Conservation (phyloP, 64 coral and sea anemone species). For the Astreopora myriophthalma region DNA sequence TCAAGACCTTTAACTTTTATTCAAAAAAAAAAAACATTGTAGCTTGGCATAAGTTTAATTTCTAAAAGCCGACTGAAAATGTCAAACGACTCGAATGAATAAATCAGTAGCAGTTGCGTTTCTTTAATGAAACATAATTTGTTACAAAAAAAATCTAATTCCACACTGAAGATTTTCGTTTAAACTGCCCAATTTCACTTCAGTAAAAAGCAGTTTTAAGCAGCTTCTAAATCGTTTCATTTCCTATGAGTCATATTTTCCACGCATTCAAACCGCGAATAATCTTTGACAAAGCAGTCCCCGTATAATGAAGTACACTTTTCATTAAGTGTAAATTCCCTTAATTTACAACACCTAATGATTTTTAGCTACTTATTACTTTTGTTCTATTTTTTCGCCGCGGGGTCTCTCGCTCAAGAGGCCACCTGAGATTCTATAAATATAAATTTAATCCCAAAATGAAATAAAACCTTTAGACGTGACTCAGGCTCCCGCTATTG, state of each 20-base stretch:
- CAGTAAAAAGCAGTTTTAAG: too few relatives aligned
- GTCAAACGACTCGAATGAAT: background rate
- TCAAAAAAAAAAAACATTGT: too few relatives aligned
- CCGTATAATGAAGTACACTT: background rate
- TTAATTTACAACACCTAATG: background rate
- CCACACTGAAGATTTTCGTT: background rate
- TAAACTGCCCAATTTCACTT: background rate
- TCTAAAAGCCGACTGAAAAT: background rate
- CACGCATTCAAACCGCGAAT: background rate
- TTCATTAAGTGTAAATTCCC: constrained; percentile 1
- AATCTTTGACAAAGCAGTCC: background rate
- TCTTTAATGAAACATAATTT: background rate
- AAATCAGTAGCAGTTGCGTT: background rate
- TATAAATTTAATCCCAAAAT: background rate
- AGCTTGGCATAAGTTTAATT: too few relatives aligned
- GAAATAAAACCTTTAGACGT: background rate
- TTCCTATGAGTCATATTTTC: background rate
- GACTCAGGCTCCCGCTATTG: background rate
- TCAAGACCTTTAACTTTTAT: too few relatives aligned
- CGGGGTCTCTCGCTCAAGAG: background rate
- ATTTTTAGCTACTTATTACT: background rate
- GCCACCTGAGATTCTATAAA: background rate
- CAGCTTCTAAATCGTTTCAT: background rate
- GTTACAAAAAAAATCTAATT: background rate
- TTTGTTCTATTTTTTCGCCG: background rate